These are phyloP conservation scores for Coreius guichenoti DNA, from an alignment of 2,797 vertebrate species.

Conservation along the genomic window DNA sequence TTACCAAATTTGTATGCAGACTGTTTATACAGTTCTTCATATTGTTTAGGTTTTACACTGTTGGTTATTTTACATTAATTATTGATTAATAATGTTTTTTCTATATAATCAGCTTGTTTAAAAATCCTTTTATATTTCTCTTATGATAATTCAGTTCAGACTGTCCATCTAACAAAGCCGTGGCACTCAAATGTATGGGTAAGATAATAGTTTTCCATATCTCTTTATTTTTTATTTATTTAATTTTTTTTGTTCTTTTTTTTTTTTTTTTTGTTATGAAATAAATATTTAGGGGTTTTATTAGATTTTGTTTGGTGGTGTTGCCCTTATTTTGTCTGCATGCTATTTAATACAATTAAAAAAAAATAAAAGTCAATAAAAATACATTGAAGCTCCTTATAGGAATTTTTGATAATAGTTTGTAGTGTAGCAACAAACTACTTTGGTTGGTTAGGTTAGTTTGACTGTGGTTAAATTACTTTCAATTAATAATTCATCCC, in stretches of 20 bases:
- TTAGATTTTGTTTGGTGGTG: neutral
- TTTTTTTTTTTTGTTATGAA: neutral
- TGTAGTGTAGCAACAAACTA: neutral
- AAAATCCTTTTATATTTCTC: slow-evolving; percentile 20
- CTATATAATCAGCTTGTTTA: neutral
- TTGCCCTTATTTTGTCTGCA: neutral
- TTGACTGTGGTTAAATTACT: neutral
- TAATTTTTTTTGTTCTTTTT: neutral
- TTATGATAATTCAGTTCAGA: slow-evolving; percentile 69
- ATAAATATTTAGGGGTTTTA: neutral
- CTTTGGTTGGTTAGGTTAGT: neutral
- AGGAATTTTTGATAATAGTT: too few relatives aligned
- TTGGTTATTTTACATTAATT: neutral
- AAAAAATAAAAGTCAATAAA: too few relatives aligned
- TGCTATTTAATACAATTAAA: neutral
- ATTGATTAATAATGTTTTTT: neutral
- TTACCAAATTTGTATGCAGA: neutral
- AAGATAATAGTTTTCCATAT: slow-evolving; percentile 58
- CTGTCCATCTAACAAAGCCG: slow-evolving; percentile 71
- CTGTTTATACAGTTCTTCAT: neutral
- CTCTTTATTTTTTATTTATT: neutral
- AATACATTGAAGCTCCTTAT: too few relatives aligned
- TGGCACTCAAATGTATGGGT: slow-evolving; percentile 87
- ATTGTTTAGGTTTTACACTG: neutral
- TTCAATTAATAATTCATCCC: neutral